Conservation (phyloP, 1,140 invertebrate species). For the Phocides pigmalion region DNA sequence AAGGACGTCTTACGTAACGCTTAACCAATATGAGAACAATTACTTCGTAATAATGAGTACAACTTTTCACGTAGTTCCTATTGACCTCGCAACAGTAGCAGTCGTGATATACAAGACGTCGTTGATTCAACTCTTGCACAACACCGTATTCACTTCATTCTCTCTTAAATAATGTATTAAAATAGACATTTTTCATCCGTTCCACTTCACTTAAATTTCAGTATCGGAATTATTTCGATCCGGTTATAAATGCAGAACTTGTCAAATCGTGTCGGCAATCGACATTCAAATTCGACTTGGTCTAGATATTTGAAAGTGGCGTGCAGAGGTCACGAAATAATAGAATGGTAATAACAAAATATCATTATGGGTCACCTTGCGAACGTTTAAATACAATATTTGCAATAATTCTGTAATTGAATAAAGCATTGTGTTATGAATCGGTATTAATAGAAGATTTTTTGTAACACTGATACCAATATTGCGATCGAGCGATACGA, state of each 20-base stretch:
- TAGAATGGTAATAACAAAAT: conserved; percentile 25
- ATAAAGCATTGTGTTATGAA: conserved; percentile 15
- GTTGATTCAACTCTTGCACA: conserved; percentile 3
- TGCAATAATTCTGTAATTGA: conserved; percentile 15
- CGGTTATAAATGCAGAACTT: conserved; percentile 32
- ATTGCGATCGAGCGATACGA: conserved; percentile 11
- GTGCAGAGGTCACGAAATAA: conserved; percentile 40
- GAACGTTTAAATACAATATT: conserved; percentile 29
- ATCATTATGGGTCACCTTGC: conserved; percentile 26
- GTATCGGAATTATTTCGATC: conserved; percentile 18
- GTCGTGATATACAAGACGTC: conserved; percentile 10
- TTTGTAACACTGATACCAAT: conserved; percentile 18
- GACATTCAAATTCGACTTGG: conserved; percentile 40
- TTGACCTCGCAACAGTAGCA: conserved; percentile 20
- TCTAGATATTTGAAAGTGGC: conserved; percentile 49
- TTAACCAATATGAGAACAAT: background rate
- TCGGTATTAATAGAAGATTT: conserved; percentile 6
- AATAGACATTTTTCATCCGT: conserved; percentile 29
- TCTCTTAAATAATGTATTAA: conserved; percentile 3
- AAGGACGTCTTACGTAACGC: conserved; percentile 5
- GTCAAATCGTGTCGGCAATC: conserved; percentile 28
- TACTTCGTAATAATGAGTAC: conserved; percentile 1
- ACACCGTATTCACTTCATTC: conserved; percentile 3
- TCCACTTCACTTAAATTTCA: conserved; percentile 34
- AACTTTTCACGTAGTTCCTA: conserved; percentile 5